phyloP scores from a whole-genome alignment of 2,797 vertebrate genomes.

The Poeciliopsis gracilis region DNA sequence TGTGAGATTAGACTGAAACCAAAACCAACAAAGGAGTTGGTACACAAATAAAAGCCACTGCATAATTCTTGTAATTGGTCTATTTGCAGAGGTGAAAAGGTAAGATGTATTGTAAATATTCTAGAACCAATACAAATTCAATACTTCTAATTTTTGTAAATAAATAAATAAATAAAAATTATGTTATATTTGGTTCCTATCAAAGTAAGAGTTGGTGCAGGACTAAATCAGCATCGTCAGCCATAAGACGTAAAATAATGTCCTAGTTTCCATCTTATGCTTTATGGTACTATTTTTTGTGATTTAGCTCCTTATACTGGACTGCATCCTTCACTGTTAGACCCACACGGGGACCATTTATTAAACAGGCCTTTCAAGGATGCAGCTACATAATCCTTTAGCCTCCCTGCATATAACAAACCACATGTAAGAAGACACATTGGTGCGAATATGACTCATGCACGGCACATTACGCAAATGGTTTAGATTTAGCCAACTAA shows the following conservation, averaged over 20 bases:
- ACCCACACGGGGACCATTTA: slow-evolving; percentile 30
- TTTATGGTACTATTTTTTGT: background rate
- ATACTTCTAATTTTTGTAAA: background rate
- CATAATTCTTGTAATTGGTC: background rate
- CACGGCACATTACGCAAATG: background rate
- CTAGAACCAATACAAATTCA: background rate
- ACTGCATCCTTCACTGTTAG: slow-evolving; percentile 24
- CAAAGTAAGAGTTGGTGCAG: background rate
- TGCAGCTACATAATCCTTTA: slow-evolving; percentile 31
- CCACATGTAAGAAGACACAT: slow-evolving; percentile 7
- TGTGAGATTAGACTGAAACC: background rate
- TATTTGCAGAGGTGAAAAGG: background rate
- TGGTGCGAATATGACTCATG: slow-evolving; percentile 30
- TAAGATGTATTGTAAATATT: background rate
- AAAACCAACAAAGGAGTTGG: background rate
- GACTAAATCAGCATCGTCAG: background rate
- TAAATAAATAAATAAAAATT: no score
- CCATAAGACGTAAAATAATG: background rate
- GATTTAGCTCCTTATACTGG: background rate
- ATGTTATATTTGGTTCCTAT: background rate
- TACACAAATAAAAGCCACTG: background rate
- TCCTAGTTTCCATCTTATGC: background rate
- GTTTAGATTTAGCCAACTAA: background rate
- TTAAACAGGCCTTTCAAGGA: slow-evolving; percentile 42
- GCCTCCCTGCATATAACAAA: slow-evolving; percentile 24